phyloP scores from a whole-genome alignment of 2,888 invertebrate species.

The Neria commutata region DNA sequence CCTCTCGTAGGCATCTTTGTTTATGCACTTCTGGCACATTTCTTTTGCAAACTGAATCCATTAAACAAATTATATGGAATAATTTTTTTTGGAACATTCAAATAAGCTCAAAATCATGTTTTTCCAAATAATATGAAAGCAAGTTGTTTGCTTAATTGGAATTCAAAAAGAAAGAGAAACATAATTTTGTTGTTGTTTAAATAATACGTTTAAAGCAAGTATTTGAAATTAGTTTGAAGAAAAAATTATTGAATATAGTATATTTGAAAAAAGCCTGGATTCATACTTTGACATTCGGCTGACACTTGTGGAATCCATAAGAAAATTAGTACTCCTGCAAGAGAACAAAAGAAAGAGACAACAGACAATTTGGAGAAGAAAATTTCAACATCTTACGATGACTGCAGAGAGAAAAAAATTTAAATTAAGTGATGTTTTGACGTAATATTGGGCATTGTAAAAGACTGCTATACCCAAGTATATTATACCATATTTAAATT shows the following conservation, averaged over 20 bases:
- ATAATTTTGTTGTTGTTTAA: slow-evolving; percentile 27
- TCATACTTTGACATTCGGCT: slow-evolving; percentile 71
- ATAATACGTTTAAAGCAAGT: slow-evolving; percentile 17
- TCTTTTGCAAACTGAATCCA: slow-evolving; percentile 17
- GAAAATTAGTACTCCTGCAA: slow-evolving; percentile 62
- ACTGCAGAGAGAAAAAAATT: neutral
- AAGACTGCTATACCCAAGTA: too few species aligned
- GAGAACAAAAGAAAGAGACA: slow-evolving; percentile 50
- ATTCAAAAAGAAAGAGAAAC: too few species aligned
- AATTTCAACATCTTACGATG: slow-evolving; percentile 21
- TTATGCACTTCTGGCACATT: slow-evolving; percentile 11
- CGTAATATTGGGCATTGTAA: too few species aligned
- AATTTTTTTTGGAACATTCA: slow-evolving; percentile 13
- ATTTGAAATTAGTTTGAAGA: too few species aligned
- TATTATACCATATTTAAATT: too few species aligned
- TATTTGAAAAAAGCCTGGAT: slow-evolving; percentile 40
- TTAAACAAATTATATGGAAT: slow-evolving; percentile 14
- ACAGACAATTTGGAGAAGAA: slow-evolving; percentile 49
- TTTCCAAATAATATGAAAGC: slow-evolving; percentile 37
- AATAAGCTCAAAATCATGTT: slow-evolving; percentile 19
- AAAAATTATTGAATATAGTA: slow-evolving; percentile 10
- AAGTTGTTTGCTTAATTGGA: slow-evolving; percentile 37
- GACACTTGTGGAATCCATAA: slow-evolving; percentile 63
- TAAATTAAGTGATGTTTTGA: neutral
- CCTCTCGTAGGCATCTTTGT: neutral